Percentiles rank a stretch among this genome's conserved stretches.
Evolutionary conservation across 2,113 vertebrate genomes (phyloP).

Genomic region (Albula glossodonta): DNA sequence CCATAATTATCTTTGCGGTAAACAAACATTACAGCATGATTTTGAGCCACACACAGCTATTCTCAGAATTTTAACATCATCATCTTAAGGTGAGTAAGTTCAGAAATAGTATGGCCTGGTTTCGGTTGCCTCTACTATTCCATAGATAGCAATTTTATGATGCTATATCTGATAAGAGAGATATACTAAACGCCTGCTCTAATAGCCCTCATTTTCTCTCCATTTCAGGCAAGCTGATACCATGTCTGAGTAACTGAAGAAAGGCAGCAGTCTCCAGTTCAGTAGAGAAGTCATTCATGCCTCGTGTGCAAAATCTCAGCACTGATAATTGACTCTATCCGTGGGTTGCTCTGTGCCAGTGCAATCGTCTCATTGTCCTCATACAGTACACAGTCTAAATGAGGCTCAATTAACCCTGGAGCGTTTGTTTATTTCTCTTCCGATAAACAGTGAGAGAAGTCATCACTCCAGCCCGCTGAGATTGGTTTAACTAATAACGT

Average conservation of each 20-base stretch:
- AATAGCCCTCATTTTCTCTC: neutral
- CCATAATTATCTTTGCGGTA: too few species aligned
- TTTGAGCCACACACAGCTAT: neutral
- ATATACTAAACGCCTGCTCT: neutral
- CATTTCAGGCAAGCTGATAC: neutral
- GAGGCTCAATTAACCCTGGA: constrained; percentile 4
- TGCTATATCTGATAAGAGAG: neutral
- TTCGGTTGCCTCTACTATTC: neutral
- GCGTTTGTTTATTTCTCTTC: neutral
- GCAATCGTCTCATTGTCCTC: neutral
- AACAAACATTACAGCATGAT: neutral
- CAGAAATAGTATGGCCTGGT: neutral
- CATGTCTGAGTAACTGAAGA: neutral
- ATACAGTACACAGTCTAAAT: neutral
- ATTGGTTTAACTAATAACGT: neutral
- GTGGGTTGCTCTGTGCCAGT: neutral
- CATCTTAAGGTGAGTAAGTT: neutral
- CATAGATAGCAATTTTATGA: neutral
- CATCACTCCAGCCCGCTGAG: neutral
- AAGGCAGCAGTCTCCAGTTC: neutral
- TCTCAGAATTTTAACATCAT: neutral
- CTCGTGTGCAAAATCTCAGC: neutral
- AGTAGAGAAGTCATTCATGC: neutral
- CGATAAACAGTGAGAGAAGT: neutral
- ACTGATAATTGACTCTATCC: neutral